Evolutionary conservation across 2,113 vertebrate genomes (phyloP).

Genomic region (Catharus fuscescens): DNA sequence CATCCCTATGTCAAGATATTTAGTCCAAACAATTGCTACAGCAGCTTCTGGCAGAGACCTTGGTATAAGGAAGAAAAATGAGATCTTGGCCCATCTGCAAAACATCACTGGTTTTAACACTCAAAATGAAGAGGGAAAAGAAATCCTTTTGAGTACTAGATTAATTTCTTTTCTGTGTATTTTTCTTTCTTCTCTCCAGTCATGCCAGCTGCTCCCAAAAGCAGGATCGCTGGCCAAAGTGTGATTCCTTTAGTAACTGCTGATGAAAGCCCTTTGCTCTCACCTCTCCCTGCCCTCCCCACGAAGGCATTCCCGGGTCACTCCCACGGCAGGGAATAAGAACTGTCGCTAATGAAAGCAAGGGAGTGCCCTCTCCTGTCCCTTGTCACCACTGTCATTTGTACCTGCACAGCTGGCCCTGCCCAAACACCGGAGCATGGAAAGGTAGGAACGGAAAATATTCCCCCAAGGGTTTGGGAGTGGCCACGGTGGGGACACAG

Average conservation of each 20-base stretch:
- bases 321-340: not conserved
- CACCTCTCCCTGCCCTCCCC: not conserved
- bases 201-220: not conserved
- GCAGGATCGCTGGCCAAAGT: not conserved
- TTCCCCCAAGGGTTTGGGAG: not conserved
- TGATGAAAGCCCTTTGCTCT: not conserved
- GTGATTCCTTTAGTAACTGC: slow-evolving; percentile 25
- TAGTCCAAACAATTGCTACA: slow-evolving; percentile 20
- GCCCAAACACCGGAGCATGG: not conserved
- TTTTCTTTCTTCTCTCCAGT: not conserved
- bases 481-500: not conserved
- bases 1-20: not conserved
- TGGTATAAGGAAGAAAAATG: not conserved
- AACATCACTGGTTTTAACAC: not conserved
- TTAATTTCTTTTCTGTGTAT: not conserved
- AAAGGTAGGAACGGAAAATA: not conserved
- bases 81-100: slow-evolving; percentile 12
- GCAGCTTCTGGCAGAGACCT: slow-evolving; percentile 38
- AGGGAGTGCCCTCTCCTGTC: slow-evolving; percentile 17
- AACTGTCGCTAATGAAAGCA: not conserved
- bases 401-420: not conserved
- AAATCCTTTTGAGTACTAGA: not conserved
- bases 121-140: not conserved
- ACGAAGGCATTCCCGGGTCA: not conserved
- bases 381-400: not conserved